Conservation (phyloP, 1,140 invertebrate species). For the Eumeta japonica region DNA sequence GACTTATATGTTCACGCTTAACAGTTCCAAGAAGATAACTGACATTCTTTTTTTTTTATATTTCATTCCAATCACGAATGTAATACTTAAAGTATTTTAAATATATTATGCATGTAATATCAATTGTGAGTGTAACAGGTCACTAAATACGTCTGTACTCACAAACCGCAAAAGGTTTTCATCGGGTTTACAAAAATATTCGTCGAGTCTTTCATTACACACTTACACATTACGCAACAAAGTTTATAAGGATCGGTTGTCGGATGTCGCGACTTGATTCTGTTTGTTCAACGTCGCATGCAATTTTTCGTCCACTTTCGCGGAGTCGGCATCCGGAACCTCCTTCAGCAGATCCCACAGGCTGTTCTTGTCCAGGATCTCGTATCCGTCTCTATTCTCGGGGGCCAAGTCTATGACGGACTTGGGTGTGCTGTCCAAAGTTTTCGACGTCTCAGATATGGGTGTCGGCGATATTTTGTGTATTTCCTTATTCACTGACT, state of each 20-base stretch:
- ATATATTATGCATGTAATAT: not conserved
- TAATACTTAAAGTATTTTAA: no score
- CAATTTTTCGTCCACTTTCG: slow-evolving; percentile 40
- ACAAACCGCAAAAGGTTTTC: not conserved
- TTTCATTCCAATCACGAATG: no score
- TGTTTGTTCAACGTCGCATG: slow-evolving; percentile 22
- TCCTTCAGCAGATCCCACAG: slow-evolving; percentile 63
- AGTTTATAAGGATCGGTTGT: slow-evolving; percentile 47
- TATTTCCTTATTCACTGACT: slow-evolving; percentile 59
- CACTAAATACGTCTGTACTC: not conserved
- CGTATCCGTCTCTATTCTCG: slow-evolving; percentile 57
- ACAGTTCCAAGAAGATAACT: no score
- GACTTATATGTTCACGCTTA: no score
- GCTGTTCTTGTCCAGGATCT: slow-evolving; percentile 60
- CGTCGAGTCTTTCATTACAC: not conserved
- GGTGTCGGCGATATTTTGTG: slow-evolving; percentile 49
- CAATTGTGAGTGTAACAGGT: not conserved
- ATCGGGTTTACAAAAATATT: slow-evolving; percentile 43
- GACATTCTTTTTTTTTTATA: no score
- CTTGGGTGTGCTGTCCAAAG: slow-evolving; percentile 26
- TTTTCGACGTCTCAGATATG: slow-evolving; percentile 52
- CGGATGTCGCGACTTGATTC: slow-evolving; percentile 30
- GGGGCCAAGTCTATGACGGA: slow-evolving; percentile 47
- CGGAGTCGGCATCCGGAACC: slow-evolving; percentile 29
- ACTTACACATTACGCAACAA: slow-evolving; percentile 49